Evolutionary conservation across 2,888 invertebrate genomes (phyloP).

Genomic region (Trissoscelio sp.): DNA sequence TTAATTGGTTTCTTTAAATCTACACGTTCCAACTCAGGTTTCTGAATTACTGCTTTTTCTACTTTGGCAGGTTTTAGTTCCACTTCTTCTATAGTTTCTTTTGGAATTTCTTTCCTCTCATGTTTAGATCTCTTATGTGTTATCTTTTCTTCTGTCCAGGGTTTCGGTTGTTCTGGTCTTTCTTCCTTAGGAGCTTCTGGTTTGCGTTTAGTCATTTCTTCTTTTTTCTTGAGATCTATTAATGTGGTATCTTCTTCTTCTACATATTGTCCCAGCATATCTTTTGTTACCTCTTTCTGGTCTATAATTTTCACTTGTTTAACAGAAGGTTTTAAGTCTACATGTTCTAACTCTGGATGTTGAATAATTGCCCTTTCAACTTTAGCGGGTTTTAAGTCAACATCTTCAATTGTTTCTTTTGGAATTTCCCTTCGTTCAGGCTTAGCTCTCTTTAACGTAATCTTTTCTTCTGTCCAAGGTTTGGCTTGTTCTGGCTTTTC

Average conservation of each 20-base stretch:
- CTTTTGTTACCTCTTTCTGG: conserved; percentile 68
- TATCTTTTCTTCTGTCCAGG: conserved; percentile 88
- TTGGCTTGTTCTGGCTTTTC: conserved; percentile 77
- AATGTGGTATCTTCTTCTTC: conserved; percentile 73
- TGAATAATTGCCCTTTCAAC: too few relatives aligned
- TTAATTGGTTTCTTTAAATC: conserved; percentile 25
- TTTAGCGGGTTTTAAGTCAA: too few relatives aligned
- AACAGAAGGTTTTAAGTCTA: conserved; percentile 31
- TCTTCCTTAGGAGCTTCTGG: conserved; percentile 66
- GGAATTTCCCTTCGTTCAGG: conserved; percentile 81
- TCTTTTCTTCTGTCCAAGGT: conserved; percentile 88
- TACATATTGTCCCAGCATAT: conserved; percentile 68
- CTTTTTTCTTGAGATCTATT: conserved; percentile 33
- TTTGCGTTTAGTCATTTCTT: conserved; percentile 64
- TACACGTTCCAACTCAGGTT: conserved; percentile 48
- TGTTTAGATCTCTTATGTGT: conserved; percentile 84
- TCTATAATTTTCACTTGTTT: neutral
- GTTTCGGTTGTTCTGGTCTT: conserved; percentile 77
- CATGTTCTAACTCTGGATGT: conserved; percentile 47
- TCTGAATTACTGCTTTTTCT: conserved; percentile 44
- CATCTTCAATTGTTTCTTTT: too few relatives aligned
- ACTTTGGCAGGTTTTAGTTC: conserved; percentile 83
- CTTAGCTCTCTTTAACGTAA: conserved; percentile 84
- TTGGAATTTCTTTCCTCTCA: conserved; percentile 79
- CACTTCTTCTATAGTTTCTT: conserved; percentile 71